These are phyloP conservation scores for Bagarius yarrelli DNA, from an alignment of 2,113 vertebrate genomes.

Conservation along the genomic window DNA sequence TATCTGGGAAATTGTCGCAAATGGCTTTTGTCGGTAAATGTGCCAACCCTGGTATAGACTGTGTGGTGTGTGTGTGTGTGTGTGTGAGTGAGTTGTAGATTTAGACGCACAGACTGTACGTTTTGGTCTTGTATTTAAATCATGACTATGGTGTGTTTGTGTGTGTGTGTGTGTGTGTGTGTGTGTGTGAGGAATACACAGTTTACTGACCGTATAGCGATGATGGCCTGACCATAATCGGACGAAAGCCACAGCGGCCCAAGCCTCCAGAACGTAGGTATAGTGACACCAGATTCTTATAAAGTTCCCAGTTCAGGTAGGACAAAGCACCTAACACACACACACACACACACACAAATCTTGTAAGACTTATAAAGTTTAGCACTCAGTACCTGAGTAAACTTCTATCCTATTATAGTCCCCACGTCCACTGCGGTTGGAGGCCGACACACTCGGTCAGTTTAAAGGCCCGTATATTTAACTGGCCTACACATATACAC, in stretches of 20 bases:
- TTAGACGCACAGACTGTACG: too few species aligned
- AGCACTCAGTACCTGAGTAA: too few species aligned
- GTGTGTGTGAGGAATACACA: not conserved
- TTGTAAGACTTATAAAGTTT: too few species aligned
- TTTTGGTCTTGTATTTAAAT: not conserved
- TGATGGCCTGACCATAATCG: constrained; percentile 89
- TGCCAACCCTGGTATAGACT: too few species aligned
- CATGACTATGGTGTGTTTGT: constrained; percentile 24
- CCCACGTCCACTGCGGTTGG: too few species aligned
- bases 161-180: constrained; percentile 39
- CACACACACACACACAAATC: constrained; percentile 7
- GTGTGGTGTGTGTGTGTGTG: too few species aligned
- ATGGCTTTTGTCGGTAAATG: too few species aligned
- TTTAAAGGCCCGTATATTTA: too few species aligned
- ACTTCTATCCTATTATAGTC: too few species aligned
- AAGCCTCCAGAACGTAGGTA: constrained; percentile 91
- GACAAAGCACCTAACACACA: constrained; percentile 65
- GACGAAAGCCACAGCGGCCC: constrained; percentile 89
- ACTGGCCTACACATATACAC: too few species aligned
- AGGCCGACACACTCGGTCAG: too few species aligned
- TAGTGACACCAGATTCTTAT: constrained; percentile 97
- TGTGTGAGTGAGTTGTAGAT: constrained; percentile 1
- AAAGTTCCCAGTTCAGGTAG: constrained; percentile 92
- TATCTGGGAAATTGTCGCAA: too few species aligned
- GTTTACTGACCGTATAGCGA: constrained; percentile 84